Percentiles rank a stretch among this genome's conserved stretches.
Evolutionary conservation across 2,113 vertebrate species (phyloP).

Genomic region (Narcine bancroftii): DNA sequence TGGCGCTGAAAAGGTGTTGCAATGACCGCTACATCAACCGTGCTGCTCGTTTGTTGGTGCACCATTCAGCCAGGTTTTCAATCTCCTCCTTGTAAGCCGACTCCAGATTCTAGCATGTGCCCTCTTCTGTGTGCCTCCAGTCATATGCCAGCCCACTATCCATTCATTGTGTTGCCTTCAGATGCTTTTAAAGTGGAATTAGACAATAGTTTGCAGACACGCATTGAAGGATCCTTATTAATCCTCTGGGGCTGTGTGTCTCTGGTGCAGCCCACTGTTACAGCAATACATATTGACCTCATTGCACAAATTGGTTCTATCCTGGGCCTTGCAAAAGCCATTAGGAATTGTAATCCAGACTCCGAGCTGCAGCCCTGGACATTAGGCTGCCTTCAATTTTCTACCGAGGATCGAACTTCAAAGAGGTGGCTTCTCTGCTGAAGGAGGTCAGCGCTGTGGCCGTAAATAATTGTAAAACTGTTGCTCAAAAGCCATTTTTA

Average conservation of each 20-base stretch:
- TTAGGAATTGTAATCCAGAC: neutral
- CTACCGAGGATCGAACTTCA: neutral
- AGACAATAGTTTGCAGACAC: no score
- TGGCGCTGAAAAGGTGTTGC: no score
- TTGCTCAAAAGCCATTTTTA: neutral
- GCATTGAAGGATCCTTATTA: slow-evolving; percentile 40
- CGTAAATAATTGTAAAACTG: neutral
- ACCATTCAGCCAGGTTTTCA: no score
- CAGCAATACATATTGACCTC: neutral
- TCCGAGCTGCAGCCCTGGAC: neutral
- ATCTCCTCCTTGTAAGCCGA: no score
- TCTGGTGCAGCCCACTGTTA: neutral
- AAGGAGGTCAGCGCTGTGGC: neutral
- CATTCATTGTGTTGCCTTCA: no score
- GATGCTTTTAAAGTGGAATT: no score
- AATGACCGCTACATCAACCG: no score
- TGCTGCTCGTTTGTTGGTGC: no score
- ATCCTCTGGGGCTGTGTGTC: neutral
- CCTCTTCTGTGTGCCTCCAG: no score
- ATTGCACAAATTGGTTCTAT: neutral
- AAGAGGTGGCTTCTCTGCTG: neutral
- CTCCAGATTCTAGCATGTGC: no score
- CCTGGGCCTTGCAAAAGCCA: neutral
- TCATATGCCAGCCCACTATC: no score
- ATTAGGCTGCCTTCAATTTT: neutral